Percentiles rank a stretch among this genome's conserved stretches.
Evolutionary conservation across 2,113 vertebrate genomes (phyloP).

Genomic region (Odocoileus virginianus): DNA sequence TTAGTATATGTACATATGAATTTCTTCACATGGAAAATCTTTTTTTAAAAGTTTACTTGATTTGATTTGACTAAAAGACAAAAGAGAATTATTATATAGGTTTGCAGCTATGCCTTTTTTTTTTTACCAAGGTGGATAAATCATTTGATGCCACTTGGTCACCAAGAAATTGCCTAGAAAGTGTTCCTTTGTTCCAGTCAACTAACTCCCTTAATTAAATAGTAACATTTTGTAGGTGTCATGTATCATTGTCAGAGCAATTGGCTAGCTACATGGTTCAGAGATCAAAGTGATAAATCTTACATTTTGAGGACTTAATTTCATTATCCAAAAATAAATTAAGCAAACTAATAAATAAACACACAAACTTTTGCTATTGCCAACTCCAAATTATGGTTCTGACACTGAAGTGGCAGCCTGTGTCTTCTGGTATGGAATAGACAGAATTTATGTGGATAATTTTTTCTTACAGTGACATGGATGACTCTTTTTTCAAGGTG

Average conservation of each 20-base stretch:
- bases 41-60: constrained; percentile 42
- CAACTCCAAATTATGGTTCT: not conserved
- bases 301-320: constrained; percentile 52
- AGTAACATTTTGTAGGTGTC: constrained; percentile 66
- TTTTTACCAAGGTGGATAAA: constrained; percentile 63
- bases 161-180: constrained; percentile 71
- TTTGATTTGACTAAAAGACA: constrained; percentile 45
- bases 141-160: constrained; percentile 64
- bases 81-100: constrained; percentile 41
- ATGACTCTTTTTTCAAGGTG: not conserved
- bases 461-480: not conserved
- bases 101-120: not conserved
- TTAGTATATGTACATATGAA: not conserved
- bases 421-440: not conserved
- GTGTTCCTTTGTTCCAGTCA: constrained; percentile 75
- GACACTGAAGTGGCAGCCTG: not conserved
- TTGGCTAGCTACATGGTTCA: not conserved
- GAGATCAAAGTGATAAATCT: constrained; percentile 27
- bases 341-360: not conserved
- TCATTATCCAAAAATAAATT: not conserved
- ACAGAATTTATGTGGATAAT: not conserved
- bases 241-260: constrained; percentile 62
- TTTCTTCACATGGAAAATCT: not conserved
- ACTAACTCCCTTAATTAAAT: constrained; percentile 80
- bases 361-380: not conserved